Evolutionary conservation across 2,888 invertebrate genomes (phyloP).

Genomic region (Drosophila diplacantha): DNA sequence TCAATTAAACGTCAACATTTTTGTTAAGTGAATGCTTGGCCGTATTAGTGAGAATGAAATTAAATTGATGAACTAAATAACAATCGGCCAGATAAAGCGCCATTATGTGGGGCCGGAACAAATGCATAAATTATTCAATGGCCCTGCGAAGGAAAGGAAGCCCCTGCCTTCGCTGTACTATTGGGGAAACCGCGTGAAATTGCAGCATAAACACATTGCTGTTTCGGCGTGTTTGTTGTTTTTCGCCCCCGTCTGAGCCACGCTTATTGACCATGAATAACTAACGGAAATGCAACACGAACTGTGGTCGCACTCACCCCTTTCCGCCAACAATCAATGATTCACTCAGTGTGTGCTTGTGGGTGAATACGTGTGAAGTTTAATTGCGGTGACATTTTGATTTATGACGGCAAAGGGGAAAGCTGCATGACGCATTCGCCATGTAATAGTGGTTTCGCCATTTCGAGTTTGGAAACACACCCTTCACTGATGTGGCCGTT

Average conservation of each 20-base stretch:
- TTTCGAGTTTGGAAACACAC: not conserved
- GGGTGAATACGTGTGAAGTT: constrained; percentile 28
- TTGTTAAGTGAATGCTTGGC: constrained; percentile 21
- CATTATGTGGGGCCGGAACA: constrained; percentile 47
- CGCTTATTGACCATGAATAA: constrained; percentile 62
- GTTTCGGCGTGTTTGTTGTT: constrained; percentile 15
- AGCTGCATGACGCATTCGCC: constrained; percentile 28
- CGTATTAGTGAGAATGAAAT: constrained; percentile 43
- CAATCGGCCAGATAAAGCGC: constrained; percentile 53
- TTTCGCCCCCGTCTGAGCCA: constrained; percentile 19
- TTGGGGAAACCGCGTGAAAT: constrained; percentile 39
- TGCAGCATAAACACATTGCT: constrained; percentile 57
- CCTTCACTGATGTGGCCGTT: too few relatives aligned
- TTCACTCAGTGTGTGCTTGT: constrained; percentile 38
- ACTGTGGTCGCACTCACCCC: constrained; percentile 37
- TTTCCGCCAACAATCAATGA: constrained; percentile 37
- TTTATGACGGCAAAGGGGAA: constrained; percentile 49
- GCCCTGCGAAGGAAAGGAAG: constrained; percentile 31
- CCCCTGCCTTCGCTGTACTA: constrained; percentile 32
- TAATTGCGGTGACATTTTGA: constrained; percentile 52
- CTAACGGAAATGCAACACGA: constrained; percentile 62
- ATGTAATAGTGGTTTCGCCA: not conserved
- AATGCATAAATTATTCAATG: constrained; percentile 48
- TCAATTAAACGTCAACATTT: not conserved
- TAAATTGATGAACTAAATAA: constrained; percentile 65